Conservation (phyloP, 2,797 vertebrate genomes). For the Mycteria americana region DNA sequence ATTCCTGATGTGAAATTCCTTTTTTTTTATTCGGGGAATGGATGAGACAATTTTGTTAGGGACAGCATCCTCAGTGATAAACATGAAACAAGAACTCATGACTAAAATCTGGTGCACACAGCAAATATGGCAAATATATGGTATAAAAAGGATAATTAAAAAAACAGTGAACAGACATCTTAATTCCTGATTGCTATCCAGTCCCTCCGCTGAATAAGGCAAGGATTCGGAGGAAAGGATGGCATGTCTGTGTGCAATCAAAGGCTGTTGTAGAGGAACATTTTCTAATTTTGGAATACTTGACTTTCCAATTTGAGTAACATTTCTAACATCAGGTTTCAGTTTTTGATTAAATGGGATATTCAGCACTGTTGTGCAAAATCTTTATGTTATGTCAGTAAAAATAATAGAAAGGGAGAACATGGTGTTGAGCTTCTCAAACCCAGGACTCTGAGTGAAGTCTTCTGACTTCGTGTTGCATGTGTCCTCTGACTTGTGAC, state of each 20-base stretch:
- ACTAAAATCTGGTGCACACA: background rate
- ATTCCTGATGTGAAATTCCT: background rate
- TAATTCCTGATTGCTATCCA: background rate
- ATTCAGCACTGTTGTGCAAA: background rate
- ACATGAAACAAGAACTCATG: background rate
- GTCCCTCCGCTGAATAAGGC: background rate
- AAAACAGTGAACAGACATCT: background rate
- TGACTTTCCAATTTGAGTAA: background rate
- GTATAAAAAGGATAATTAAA: background rate
- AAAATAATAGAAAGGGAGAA: background rate
- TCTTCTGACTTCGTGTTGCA: background rate
- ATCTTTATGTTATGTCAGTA: background rate
- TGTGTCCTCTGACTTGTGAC: background rate
- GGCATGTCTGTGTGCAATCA: background rate
- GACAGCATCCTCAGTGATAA: background rate
- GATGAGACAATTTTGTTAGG: background rate
- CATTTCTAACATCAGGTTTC: background rate
- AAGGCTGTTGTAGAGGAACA: background rate
- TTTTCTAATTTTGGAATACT: constrained; percentile 31
- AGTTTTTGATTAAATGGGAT: background rate
- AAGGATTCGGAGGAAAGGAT: background rate
- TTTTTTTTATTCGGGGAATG: background rate
- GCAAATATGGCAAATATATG: background rate
- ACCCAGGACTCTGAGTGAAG: background rate
- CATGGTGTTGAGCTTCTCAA: background rate